These are phyloP conservation scores for Crematogaster levior DNA, from an alignment of 2,888 invertebrate species.

Conservation along the genomic window DNA sequence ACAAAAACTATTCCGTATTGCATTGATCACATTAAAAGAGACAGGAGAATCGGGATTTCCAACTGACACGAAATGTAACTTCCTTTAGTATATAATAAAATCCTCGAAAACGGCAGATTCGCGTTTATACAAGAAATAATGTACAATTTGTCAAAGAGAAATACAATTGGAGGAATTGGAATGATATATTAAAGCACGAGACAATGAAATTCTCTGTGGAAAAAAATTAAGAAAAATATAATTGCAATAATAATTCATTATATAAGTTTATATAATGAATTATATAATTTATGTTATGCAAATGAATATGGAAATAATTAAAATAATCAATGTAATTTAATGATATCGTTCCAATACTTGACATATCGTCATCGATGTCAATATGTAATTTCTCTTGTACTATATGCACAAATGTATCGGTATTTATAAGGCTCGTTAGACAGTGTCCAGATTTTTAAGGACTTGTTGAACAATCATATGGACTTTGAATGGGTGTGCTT, in stretches of 20 bases:
- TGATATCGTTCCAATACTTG: not conserved
- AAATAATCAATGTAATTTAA: not conserved
- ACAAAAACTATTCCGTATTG: not conserved
- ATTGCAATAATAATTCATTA: not conserved
- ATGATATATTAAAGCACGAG: too few relatives aligned
- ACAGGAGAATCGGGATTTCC: constrained; percentile 1
- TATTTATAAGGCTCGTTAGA: constrained; percentile 49
- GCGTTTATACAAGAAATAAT: not conserved
- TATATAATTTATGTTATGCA: too few relatives aligned
- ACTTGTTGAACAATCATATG: constrained; percentile 69
- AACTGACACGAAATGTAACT: not conserved
- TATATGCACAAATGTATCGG: constrained; percentile 9
- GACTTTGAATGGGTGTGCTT: constrained; percentile 71
- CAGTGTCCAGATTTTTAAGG: constrained; percentile 54
- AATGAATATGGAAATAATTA: not conserved
- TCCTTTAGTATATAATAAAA: constrained; percentile 10
- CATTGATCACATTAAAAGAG: not conserved
- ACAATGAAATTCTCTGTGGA: not conserved
- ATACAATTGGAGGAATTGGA: not conserved
- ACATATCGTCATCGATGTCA: not conserved
- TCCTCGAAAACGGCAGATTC: not conserved
- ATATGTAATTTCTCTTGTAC: constrained; percentile 14
- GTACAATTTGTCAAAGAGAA: not conserved
- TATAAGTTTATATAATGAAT: not conserved
- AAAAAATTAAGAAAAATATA: not conserved